Conservation (phyloP, 2,113 vertebrate species). For the Pseudolaguvia tuberculata region DNA sequence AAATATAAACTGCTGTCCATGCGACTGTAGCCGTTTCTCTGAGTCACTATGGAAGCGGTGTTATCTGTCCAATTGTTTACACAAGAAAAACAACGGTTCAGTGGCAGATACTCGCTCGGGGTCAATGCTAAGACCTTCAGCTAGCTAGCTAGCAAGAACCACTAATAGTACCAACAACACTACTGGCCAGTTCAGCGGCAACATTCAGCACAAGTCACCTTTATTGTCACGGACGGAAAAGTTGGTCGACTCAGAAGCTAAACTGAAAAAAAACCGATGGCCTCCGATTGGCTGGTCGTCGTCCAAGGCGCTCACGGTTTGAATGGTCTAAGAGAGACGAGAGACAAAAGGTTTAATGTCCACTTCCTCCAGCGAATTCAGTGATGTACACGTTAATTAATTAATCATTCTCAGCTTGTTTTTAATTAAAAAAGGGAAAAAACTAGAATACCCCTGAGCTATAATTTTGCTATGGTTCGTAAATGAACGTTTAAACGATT, state of each 20-base stretch:
- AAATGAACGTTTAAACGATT: neutral
- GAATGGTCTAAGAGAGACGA: conserved; percentile 76
- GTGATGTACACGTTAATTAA: too few species aligned
- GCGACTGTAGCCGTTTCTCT: conserved; percentile 80
- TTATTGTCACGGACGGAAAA: conserved; percentile 91
- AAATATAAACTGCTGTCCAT: conserved; percentile 83
- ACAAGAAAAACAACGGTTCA: neutral
- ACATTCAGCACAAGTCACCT: conserved; percentile 68
- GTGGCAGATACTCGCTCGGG: neutral
- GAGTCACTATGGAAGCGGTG: conserved; percentile 86
- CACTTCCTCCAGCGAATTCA: too few species aligned
- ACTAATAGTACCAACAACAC: neutral
- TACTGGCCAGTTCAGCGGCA: neutral
- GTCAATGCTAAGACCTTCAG: too few species aligned
- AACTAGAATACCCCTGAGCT: neutral
- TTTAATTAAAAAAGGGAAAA: too few species aligned
- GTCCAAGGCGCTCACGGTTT: conserved; percentile 87
- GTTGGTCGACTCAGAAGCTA: conserved; percentile 82
- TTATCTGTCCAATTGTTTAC: conserved; percentile 76
- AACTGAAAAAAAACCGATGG: conserved; percentile 84
- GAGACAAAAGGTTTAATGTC: neutral
- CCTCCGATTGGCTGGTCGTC: conserved; percentile 83
- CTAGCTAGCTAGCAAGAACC: neutral
- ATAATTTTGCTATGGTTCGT: neutral
- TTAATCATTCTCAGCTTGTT: too few species aligned